A percentile compares a stretch with the other conserved stretches of the same genome.
phyloP scores from a whole-genome alignment of 2,888 invertebrate genomes.

The Drosophila conformis region DNA sequence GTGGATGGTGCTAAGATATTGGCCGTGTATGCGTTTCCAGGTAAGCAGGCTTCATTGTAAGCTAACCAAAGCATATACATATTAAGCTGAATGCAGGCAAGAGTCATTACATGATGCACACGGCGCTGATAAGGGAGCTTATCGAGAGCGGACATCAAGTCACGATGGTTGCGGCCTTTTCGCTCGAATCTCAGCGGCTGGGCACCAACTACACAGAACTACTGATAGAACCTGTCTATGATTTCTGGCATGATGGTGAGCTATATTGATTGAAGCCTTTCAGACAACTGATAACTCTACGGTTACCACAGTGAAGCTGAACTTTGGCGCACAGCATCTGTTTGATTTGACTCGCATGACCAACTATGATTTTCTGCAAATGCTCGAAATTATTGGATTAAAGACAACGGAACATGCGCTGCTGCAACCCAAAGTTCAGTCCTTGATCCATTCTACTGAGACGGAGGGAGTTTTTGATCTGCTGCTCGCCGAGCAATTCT shows the following conservation, averaged over 20 bases:
- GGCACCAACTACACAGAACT: conserved; percentile 83
- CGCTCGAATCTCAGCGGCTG: conserved; percentile 69
- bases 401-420: conserved; percentile 82
- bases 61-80: too few relatives aligned
- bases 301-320: conserved; percentile 70
- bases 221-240: conserved; percentile 82
- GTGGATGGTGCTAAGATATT: conserved; percentile 83
- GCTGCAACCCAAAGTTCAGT: conserved; percentile 77
- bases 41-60: conserved; percentile 29
- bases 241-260: conserved; percentile 81
- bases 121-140: conserved; percentile 84
- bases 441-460: conserved; percentile 75
- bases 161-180: conserved; percentile 79
- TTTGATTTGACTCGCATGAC: conserved; percentile 80
- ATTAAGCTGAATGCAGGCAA: conserved; percentile 59
- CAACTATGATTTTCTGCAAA: conserved; percentile 71
- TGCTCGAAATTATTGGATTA: conserved; percentile 80
- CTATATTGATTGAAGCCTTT: background rate
- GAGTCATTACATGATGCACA: conserved; percentile 86
- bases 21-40: conserved; percentile 85
- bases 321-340: conserved; percentile 75
- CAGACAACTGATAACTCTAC: background rate
- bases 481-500: conserved; percentile 85
- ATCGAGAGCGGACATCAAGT: conserved; percentile 83
- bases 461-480: conserved; percentile 84